A percentile compares a stretch with the other conserved stretches of the same genome.
Conservation (phyloP, 2,797 vertebrate genomes). For the Pyrocephalus nanus region DNA sequence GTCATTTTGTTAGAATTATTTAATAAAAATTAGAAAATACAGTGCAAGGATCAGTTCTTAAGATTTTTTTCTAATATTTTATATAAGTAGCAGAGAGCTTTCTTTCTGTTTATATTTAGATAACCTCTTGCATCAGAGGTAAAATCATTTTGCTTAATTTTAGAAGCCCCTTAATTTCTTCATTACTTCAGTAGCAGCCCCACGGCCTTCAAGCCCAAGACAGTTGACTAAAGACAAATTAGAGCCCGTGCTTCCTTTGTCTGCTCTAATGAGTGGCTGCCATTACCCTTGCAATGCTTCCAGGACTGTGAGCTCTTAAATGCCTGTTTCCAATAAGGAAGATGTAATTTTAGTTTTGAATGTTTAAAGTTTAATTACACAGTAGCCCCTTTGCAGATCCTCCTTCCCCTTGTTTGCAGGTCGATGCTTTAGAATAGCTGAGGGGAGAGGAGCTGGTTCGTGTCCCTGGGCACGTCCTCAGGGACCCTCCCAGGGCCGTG, state of each 20-base stretch:
- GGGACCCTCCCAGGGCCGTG: neutral
- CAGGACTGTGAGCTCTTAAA: constrained; percentile 67
- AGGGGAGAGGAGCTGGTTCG: neutral
- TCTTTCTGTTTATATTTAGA: constrained; percentile 75
- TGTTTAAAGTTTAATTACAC: constrained; percentile 72
- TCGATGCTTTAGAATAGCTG: neutral
- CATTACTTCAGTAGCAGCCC: constrained; percentile 33
- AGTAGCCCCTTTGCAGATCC: constrained; percentile 44
- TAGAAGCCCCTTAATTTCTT: constrained; percentile 68
- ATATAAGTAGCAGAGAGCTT: constrained; percentile 48
- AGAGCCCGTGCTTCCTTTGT: constrained; percentile 74
- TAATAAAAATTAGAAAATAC: constrained; percentile 59
- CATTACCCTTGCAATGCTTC: constrained; percentile 41
- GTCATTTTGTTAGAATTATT: constrained; percentile 9
- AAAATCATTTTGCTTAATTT: constrained; percentile 74
- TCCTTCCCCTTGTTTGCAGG: neutral
- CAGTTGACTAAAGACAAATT: constrained; percentile 74
- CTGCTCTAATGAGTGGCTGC: constrained; percentile 78
- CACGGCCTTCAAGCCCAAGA: constrained; percentile 67
- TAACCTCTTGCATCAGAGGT: constrained; percentile 58
- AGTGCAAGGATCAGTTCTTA: neutral
- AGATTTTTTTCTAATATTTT: constrained; percentile 21
- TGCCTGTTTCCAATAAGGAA: constrained; percentile 68
- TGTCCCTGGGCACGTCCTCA: fast-evolving
- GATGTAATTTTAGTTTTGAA: constrained; percentile 66